Percentiles rank a stretch among this genome's conserved stretches.
Conservation (phyloP, 2,888 invertebrate genomes). For the Pyrgus malvae region DNA sequence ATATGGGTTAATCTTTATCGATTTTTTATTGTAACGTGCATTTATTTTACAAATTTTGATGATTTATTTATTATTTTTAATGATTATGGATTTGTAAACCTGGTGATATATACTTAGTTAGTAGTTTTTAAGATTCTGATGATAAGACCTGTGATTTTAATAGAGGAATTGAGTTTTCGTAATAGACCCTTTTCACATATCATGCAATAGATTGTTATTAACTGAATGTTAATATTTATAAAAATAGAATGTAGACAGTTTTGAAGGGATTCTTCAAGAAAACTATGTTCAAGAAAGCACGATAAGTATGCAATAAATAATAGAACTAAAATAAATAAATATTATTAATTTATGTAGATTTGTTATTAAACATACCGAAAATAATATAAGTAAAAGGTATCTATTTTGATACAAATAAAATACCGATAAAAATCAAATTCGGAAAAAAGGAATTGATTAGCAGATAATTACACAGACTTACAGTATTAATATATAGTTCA, state of each 20-base stretch:
- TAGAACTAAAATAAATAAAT: too few species aligned
- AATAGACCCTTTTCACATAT: slow-evolving; percentile 2
- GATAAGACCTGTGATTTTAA: slow-evolving; percentile 19
- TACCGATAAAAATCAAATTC: too few species aligned
- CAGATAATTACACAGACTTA: not conserved
- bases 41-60: slow-evolving; percentile 18
- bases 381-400: too few species aligned
- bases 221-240: too few species aligned
- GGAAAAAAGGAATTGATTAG: not conserved
- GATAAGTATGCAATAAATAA: too few species aligned
- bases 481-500: not conserved
- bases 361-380: too few species aligned
- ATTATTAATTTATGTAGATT: too few species aligned
- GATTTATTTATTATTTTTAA: slow-evolving; percentile 1
- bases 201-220: slow-evolving; percentile 5
- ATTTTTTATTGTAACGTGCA: not conserved
- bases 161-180: slow-evolving; percentile 15
- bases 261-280: too few species aligned
- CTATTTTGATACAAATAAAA: too few species aligned
- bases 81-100: slow-evolving; percentile 4
- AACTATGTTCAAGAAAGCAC: too few species aligned
- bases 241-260: too few species aligned
- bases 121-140: slow-evolving; percentile 5
- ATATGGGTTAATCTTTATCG: not conserved
- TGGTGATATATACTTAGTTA: slow-evolving; percentile 8